These are phyloP conservation scores for Coreius guichenoti DNA, from an alignment of 2,797 vertebrate species.

Conservation along the genomic window DNA sequence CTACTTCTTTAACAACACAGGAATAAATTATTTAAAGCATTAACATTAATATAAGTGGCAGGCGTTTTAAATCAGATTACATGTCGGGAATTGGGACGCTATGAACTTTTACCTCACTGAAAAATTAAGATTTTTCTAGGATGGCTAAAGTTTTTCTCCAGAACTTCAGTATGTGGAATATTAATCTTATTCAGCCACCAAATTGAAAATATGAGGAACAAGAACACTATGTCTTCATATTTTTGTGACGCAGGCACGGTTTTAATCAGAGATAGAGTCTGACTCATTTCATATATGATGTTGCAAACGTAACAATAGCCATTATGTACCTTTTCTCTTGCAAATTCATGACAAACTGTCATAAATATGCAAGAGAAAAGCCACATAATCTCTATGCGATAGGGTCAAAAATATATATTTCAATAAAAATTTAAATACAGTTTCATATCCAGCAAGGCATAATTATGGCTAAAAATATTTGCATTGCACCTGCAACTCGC, in stretches of 20 bases:
- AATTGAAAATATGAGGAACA: not conserved
- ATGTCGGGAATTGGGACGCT: no score
- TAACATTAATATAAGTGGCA: not conserved
- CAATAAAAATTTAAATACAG: not conserved
- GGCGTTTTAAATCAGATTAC: not conserved
- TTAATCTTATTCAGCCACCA: not conserved
- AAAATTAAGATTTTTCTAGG: no score
- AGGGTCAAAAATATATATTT: not conserved
- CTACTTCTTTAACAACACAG: not conserved
- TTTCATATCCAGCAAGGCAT: not conserved
- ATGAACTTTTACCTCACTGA: no score
- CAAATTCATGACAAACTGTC: no score
- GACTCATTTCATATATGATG: not conserved
- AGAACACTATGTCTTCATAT: not conserved
- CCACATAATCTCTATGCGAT: not conserved
- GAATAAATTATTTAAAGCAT: not conserved
- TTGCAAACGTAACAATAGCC: not conserved
- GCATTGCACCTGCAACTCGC: not conserved
- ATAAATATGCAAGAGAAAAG: not conserved
- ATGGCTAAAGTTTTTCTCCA: not conserved
- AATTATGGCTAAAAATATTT: not conserved
- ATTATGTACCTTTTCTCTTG: not conserved
- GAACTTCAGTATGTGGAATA: not conserved
- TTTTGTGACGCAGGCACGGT: not conserved
- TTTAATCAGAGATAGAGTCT: not conserved